Percentiles rank a stretch among this genome's conserved stretches.
Evolutionary conservation across 2,888 invertebrate species (phyloP).

Genomic region (Zootermopsis nevadensis): DNA sequence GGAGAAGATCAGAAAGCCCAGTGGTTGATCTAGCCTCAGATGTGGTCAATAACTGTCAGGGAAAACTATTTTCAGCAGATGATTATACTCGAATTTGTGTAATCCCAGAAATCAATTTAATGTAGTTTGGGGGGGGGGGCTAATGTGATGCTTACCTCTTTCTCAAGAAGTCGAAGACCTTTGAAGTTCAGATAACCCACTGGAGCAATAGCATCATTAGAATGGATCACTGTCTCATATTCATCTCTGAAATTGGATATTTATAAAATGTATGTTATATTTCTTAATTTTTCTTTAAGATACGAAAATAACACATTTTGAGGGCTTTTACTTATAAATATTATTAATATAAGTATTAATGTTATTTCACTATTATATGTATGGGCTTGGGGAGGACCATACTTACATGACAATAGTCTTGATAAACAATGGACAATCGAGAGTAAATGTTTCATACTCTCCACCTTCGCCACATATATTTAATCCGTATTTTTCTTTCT

Average conservation of each 20-base stretch:
- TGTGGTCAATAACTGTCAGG: too few species aligned
- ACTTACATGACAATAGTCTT: constrained; percentile 91
- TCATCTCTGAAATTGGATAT: constrained; percentile 75
- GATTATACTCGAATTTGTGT: too few species aligned
- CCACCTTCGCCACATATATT: constrained; percentile 99
- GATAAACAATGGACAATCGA: constrained; percentile 96
- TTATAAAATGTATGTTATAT: background rate
- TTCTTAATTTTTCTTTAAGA: background rate
- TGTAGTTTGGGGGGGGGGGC: too few species aligned
- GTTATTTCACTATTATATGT: constrained; percentile 1
- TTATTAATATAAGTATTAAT: background rate
- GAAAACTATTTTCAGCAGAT: too few species aligned
- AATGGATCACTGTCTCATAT: constrained; percentile 87
- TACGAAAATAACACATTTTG: background rate
- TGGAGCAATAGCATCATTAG: constrained; percentile 92
- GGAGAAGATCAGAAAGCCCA: too few species aligned
- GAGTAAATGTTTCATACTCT: constrained; percentile 97
- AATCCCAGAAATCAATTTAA: too few species aligned
- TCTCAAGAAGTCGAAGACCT: constrained; percentile 81
- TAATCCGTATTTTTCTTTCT: constrained; percentile 91
- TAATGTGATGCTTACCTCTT: constrained; percentile 62
- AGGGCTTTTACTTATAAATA: background rate
- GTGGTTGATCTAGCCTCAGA: too few species aligned
- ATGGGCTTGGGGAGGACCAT: constrained; percentile 50
- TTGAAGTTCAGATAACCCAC: constrained; percentile 93